These are phyloP conservation scores for Microdon myrmicae DNA, from an alignment of 2,888 invertebrate genomes.

Conservation along the genomic window DNA sequence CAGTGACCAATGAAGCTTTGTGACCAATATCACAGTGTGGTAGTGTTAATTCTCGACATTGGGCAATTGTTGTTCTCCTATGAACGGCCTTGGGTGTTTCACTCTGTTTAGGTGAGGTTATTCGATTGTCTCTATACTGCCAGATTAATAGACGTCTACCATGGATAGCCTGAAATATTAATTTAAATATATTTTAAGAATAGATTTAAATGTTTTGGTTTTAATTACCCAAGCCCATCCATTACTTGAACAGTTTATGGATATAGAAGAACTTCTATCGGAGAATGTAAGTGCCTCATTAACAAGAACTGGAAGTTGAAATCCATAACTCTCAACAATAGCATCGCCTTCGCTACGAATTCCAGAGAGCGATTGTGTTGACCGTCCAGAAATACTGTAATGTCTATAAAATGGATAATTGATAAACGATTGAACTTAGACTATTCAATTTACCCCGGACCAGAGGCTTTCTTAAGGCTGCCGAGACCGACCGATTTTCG, in stretches of 20 bases:
- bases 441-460: constrained; percentile 53
- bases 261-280: constrained; percentile 69
- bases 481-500: constrained; percentile 60
- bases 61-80: constrained; percentile 67
- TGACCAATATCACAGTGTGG: constrained; percentile 94
- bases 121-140: constrained; percentile 73
- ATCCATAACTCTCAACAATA: constrained; percentile 83
- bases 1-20: constrained; percentile 83
- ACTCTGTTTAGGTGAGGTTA: constrained; percentile 54
- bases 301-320: constrained; percentile 85
- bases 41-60: constrained; percentile 85
- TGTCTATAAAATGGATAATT: constrained; percentile 60
- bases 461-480: constrained; percentile 57
- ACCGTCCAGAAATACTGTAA: constrained; percentile 71
- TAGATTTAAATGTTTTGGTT: neutral
- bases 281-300: constrained; percentile 88
- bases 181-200: constrained; percentile 3
- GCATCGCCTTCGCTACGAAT: constrained; percentile 79
- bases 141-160: constrained; percentile 87
- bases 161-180: constrained; percentile 77
- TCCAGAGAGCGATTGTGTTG: constrained; percentile 77
- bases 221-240: constrained; percentile 72
- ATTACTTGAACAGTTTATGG: constrained; percentile 69
- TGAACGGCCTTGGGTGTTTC: constrained; percentile 66
- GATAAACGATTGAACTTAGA: neutral